Evolutionary conservation across 1,140 invertebrate species (phyloP).

Genomic region (Sinonovacula constricta): DNA sequence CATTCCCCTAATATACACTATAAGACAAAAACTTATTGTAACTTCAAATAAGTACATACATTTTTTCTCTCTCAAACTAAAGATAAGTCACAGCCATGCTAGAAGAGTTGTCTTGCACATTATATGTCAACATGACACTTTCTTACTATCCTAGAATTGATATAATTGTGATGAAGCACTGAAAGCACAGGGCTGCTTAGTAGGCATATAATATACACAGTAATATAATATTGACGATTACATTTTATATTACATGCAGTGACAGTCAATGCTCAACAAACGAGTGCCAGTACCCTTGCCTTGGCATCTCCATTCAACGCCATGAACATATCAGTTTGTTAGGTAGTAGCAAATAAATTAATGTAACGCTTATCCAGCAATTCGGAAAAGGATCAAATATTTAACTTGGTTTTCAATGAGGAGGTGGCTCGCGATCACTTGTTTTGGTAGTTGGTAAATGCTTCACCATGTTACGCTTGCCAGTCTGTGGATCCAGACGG

Average conservation of each 20-base stretch:
- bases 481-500: conserved; percentile 44
- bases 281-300: background rate
- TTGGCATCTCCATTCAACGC: background rate
- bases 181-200: conserved; percentile 19
- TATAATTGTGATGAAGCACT: conserved; percentile 11
- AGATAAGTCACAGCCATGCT: background rate
- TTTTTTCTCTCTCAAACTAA: conserved; percentile 5
- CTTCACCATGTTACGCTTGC: conserved; percentile 56
- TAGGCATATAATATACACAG: background rate
- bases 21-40: conserved; percentile 5
- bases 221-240: background rate
- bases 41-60: background rate
- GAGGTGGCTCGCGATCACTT: conserved; percentile 59
- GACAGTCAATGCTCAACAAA: background rate
- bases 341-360: background rate
- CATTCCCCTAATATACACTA: conserved; percentile 1
- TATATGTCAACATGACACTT: background rate
- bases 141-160: background rate
- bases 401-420: conserved; percentile 52
- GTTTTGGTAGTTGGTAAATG: conserved; percentile 56
- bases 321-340: background rate
- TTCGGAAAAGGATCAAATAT: conserved; percentile 18
- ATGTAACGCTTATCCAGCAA: background rate
- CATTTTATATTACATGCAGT: background rate
- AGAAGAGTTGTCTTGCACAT: background rate